Evolutionary conservation across 2,888 invertebrate genomes (phyloP).

Genomic region (Caenorhabditis sp.): DNA sequence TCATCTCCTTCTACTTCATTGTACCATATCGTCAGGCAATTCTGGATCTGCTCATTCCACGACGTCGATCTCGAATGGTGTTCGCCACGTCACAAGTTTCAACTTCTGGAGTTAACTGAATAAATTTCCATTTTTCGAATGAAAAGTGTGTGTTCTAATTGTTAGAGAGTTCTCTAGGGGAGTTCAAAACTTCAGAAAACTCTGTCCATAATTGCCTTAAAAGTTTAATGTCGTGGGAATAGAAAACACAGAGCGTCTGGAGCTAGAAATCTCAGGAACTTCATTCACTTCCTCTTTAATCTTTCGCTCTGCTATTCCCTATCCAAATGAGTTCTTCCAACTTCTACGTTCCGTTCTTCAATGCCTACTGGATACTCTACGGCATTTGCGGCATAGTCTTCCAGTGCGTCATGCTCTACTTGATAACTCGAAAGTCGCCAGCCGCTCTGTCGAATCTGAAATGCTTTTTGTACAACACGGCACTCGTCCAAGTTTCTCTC

Average conservation of each 20-base stretch:
- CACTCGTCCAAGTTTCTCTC: constrained; percentile 26
- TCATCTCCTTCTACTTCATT: constrained; percentile 61
- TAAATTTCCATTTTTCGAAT: too few species aligned
- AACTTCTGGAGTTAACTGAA: constrained; percentile 23
- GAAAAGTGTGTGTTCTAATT: too few species aligned
- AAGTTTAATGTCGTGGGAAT: too few species aligned
- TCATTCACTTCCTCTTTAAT: too few species aligned
- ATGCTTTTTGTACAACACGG: constrained; percentile 54
- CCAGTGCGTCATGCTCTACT: constrained; percentile 30
- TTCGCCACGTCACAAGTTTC: constrained; percentile 33
- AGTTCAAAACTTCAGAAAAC: too few species aligned
- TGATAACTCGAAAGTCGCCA: constrained; percentile 53
- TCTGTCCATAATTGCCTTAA: too few species aligned
- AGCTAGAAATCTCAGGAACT: too few species aligned
- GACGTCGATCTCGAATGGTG: background rate
- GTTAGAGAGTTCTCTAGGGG: too few species aligned
- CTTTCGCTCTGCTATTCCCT: too few species aligned
- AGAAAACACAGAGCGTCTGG: too few species aligned
- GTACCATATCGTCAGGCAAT: constrained; percentile 58
- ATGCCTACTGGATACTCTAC: constrained; percentile 39
- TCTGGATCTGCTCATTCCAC: constrained; percentile 30
- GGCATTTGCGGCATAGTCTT: constrained; percentile 19
- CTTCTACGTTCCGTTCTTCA: constrained; percentile 55
- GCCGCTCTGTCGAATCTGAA: constrained; percentile 47
- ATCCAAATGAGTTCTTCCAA: constrained; percentile 45